Percentiles rank a stretch among this genome's conserved stretches.
Evolutionary conservation across 2,888 invertebrate species (phyloP).

Genomic region (Microctonus brassicae): DNA sequence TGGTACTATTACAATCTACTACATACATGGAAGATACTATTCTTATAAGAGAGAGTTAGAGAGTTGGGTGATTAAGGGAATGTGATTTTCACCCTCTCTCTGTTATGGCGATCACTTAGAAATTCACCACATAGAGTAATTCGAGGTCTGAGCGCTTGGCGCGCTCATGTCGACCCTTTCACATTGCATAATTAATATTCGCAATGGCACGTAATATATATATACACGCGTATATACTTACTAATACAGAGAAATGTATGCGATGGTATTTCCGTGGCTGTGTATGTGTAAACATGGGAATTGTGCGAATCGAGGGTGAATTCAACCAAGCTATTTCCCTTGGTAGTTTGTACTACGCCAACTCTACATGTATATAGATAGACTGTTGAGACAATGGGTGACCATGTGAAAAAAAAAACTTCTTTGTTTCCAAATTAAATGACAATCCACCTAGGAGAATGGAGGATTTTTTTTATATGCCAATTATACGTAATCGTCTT

Average conservation of each 20-base stretch:
- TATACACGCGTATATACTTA: not conserved
- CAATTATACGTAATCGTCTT: constrained; percentile 58
- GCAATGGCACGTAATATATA: constrained; percentile 36
- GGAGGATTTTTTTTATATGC: constrained; percentile 45
- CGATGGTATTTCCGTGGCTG: constrained; percentile 19
- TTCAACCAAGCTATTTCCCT: not conserved
- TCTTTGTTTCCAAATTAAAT: constrained; percentile 9
- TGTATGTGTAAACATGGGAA: constrained; percentile 14
- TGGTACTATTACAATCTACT: too few species aligned
- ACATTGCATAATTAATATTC: constrained; percentile 56
- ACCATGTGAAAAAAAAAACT: not conserved
- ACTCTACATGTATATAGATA: not conserved
- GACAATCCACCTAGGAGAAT: not conserved
- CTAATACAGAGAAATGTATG: too few species aligned
- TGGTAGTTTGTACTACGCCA: not conserved
- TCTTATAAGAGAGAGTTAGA: not conserved
- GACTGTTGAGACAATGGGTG: not conserved
- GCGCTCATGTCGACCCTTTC: constrained; percentile 42
- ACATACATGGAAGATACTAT: too few species aligned
- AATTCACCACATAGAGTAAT: constrained; percentile 20
- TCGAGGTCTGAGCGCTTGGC: constrained; percentile 4
- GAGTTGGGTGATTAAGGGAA: constrained; percentile 6
- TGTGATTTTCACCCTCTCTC: constrained; percentile 3
- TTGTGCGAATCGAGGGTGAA: constrained; percentile 13
- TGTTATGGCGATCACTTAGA: not conserved